Conservation (phyloP, 2,113 vertebrate genomes). For the Cochlearius cochlearius region DNA sequence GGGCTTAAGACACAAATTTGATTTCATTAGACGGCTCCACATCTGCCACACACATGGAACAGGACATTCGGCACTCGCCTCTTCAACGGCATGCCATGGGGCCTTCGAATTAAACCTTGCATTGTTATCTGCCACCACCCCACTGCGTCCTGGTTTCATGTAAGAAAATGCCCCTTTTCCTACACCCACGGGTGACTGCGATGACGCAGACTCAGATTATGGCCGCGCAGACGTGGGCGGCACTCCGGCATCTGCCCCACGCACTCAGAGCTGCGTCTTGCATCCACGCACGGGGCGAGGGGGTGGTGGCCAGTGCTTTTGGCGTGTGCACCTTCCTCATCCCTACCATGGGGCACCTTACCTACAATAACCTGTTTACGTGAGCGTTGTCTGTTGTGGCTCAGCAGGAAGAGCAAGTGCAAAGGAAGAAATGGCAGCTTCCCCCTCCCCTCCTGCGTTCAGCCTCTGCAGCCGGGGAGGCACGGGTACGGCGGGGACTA, state of each 20-base stretch:
- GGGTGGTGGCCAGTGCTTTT: background rate
- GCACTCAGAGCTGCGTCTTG: background rate
- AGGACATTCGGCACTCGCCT: background rate
- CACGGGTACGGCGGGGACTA: background rate
- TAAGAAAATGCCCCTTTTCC: background rate
- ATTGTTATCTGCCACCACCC: background rate
- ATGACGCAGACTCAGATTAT: accelerated
- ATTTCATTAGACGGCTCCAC: background rate
- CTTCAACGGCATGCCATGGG: background rate
- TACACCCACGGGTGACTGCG: accelerated
- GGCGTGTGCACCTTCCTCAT: background rate
- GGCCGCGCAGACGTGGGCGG: background rate
- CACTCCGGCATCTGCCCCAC: background rate
- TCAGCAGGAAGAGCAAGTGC: background rate
- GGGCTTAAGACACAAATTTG: background rate
- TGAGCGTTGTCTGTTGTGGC: background rate
- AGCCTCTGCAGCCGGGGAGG: background rate
- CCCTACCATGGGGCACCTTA: background rate
- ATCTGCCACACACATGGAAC: background rate
- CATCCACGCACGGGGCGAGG: accelerated
- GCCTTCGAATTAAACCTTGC: background rate
- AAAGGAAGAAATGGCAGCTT: background rate
- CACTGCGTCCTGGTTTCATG: background rate
- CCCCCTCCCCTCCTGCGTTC: background rate
- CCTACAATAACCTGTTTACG: background rate